These are phyloP conservation scores for Oreochromis niloticus DNA, from an alignment of 2,113 vertebrate species.

Conservation along the genomic window DNA sequence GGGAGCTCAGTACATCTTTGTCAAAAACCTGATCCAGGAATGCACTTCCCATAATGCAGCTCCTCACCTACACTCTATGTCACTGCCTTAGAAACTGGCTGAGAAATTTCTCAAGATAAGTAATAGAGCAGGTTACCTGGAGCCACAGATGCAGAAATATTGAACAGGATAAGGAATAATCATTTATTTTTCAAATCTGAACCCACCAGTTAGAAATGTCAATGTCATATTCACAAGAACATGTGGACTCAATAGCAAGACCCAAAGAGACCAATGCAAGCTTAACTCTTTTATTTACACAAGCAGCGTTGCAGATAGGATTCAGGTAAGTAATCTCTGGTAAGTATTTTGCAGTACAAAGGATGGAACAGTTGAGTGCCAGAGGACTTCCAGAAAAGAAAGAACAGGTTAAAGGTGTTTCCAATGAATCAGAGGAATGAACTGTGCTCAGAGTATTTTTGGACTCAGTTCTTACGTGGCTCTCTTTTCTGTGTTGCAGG, in stretches of 20 bases:
- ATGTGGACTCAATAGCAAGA: neutral
- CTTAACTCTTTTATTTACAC: neutral
- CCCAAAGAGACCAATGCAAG: neutral
- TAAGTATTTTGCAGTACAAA: neutral
- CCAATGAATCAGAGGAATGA: neutral
- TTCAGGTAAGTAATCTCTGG: neutral
- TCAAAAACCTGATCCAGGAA: neutral
- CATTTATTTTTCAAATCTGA: neutral
- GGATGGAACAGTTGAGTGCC: neutral
- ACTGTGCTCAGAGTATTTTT: neutral
- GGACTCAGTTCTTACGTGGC: neutral
- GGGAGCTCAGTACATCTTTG: neutral
- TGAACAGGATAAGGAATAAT: neutral
- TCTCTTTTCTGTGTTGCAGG: neutral
- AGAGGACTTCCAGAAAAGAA: neutral
- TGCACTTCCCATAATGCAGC: neutral
- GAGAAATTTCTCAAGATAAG: neutral
- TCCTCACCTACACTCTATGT: neutral
- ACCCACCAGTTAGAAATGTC: neutral
- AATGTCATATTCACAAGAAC: neutral
- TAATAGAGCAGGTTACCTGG: neutral
- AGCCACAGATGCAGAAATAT: neutral
- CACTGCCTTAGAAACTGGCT: neutral
- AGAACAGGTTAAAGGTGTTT: neutral
- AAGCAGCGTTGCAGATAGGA: neutral